These are phyloP conservation scores for Globodera ellingtonae DNA, from an alignment of 1,140 invertebrate genomes.

Conservation along the genomic window DNA sequence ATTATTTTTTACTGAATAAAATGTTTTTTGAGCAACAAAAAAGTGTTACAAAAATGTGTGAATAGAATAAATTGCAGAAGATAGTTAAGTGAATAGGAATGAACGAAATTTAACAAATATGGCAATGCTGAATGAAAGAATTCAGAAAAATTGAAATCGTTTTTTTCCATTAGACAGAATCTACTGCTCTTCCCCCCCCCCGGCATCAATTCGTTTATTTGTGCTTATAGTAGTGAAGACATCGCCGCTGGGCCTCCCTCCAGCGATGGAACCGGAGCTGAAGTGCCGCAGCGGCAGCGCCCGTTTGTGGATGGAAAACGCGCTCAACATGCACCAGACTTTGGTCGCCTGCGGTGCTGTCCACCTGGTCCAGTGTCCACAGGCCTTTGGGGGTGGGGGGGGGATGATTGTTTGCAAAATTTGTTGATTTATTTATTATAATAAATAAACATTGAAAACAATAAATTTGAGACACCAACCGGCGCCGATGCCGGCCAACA, in stretches of 20 bases:
- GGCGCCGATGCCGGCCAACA: slow-evolving; percentile 55
- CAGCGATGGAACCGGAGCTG: not conserved
- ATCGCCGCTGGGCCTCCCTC: not conserved
- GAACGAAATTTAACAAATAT: too few relatives aligned
- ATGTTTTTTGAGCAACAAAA: too few relatives aligned
- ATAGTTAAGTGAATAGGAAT: too few relatives aligned
- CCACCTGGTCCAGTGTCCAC: slow-evolving; percentile 36
- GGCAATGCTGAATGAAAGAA: not conserved
- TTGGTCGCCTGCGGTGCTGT: not conserved
- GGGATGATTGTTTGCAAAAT: too few relatives aligned
- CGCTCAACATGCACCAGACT: slow-evolving; percentile 1
- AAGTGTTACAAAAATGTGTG: too few relatives aligned
- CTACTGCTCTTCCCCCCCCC: too few relatives aligned
- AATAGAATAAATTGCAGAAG: too few relatives aligned
- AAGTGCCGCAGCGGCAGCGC: not conserved
- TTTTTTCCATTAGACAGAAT: not conserved
- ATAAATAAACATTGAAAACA: not conserved
- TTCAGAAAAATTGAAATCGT: not conserved
- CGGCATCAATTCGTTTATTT: too few relatives aligned
- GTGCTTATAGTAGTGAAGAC: not conserved
- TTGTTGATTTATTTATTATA: not conserved
- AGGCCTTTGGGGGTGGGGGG: not conserved
- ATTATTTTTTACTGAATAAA: too few relatives aligned
- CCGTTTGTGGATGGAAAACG: not conserved
- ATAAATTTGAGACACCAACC: slow-evolving; percentile 24